Percentiles rank a stretch among this genome's conserved stretches.
Evolutionary conservation across 2,113 vertebrate genomes (phyloP).

Genomic region (Albula goreensis): DNA sequence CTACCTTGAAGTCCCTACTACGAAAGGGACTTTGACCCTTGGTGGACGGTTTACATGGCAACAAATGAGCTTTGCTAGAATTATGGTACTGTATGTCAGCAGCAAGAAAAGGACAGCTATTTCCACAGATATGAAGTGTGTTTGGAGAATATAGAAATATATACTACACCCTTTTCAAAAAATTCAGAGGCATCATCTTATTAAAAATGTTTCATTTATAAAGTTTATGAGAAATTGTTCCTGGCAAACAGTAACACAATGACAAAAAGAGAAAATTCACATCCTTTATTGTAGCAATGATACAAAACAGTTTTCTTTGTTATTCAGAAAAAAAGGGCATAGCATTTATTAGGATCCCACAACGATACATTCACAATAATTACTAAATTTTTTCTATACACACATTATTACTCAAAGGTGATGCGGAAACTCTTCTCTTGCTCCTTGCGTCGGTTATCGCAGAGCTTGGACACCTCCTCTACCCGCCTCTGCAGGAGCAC

Average conservation of each 20-base stretch:
- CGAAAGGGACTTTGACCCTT: constrained; percentile 14
- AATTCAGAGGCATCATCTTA: neutral
- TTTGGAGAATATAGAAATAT: neutral
- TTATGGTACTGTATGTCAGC: neutral
- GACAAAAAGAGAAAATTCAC: constrained; percentile 14
- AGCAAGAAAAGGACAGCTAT: no score
- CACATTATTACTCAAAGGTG: constrained; percentile 70
- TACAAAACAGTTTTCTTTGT: neutral
- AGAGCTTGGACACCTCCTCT: constrained; percentile 79
- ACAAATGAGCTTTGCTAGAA: neutral
- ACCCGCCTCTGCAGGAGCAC: constrained; percentile 88
- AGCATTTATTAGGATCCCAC: neutral
- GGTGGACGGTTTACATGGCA: neutral
- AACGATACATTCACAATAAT: constrained; percentile 7
- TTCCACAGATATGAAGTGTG: no score
- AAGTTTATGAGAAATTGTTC: neutral
- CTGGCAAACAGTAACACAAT: neutral
- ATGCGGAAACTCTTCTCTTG: constrained; percentile 84
- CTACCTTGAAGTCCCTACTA: neutral
- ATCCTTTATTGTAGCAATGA: constrained; percentile 29
- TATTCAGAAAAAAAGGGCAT: no score
- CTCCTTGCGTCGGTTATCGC: constrained; percentile 88
- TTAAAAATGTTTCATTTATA: neutral
- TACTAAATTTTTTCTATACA: neutral
- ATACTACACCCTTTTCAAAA: neutral